Percentiles rank a stretch among this genome's conserved stretches.
These are phyloP conservation scores for Crocodylus rhombifer DNA, from an alignment of 2,797 vertebrate species.

Conservation along the genomic window DNA sequence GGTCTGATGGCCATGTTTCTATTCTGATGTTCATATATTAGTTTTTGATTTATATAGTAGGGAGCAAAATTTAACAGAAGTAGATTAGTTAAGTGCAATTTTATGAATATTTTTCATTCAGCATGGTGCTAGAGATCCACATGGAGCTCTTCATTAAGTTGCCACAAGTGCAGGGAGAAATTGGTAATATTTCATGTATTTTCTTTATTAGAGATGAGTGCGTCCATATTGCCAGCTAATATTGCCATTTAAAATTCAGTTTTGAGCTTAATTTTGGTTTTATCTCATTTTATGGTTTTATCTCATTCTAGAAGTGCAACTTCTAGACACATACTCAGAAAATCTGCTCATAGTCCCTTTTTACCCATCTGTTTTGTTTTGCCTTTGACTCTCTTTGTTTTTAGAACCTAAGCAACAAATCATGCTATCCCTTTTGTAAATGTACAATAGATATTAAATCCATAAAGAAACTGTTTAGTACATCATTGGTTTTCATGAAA, in stretches of 20 bases:
- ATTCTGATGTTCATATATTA: too few relatives aligned
- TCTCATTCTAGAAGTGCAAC: not conserved
- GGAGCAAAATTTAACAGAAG: not conserved
- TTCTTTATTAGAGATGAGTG: not conserved
- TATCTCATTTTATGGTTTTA: not conserved
- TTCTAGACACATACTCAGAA: not conserved
- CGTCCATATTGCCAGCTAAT: not conserved
- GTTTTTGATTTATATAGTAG: too few relatives aligned
- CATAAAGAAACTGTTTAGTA: not conserved
- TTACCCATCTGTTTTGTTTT: not conserved
- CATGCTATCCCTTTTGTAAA: not conserved
- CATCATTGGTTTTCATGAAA: not conserved
- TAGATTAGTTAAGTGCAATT: not conserved
- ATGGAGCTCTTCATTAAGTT: not conserved
- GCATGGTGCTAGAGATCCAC: too few relatives aligned
- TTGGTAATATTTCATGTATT: not conserved
- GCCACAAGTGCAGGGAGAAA: not conserved
- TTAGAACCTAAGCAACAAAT: not conserved
- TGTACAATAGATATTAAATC: not conserved
- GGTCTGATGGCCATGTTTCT: not conserved
- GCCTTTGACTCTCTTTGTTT: not conserved
- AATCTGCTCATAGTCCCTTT: not conserved
- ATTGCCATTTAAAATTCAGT: not conserved
- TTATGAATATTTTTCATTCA: not conserved
- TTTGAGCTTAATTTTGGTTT: not conserved